These are phyloP conservation scores for Melanargia galathea DNA, from an alignment of 2,888 invertebrate genomes.

Conservation along the genomic window DNA sequence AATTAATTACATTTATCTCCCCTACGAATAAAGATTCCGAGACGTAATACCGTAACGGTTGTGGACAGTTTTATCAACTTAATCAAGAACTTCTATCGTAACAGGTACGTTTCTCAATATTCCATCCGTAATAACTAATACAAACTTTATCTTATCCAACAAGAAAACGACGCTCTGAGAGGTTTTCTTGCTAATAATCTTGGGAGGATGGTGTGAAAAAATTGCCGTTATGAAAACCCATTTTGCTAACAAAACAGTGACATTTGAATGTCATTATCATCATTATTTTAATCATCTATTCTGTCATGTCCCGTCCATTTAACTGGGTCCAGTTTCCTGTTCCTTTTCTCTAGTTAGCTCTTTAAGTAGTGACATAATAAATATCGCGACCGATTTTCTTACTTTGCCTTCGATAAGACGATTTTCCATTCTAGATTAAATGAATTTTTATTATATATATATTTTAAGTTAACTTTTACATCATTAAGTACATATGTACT, in stretches of 20 bases:
- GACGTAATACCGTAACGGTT: constrained; percentile 14
- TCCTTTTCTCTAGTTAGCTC: not conserved
- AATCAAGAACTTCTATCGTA: constrained; percentile 24
- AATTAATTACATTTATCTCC: constrained; percentile 7
- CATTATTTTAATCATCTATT: constrained; percentile 1
- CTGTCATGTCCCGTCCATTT: constrained; percentile 7
- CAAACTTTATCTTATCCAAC: constrained; percentile 9
- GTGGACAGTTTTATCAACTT: constrained; percentile 21
- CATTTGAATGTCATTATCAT: constrained; percentile 10
- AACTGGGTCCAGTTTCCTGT: constrained; percentile 9
- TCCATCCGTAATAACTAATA: constrained; percentile 15
- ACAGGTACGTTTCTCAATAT: constrained; percentile 18
- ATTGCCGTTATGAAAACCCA: not conserved
- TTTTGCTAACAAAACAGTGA: not conserved
- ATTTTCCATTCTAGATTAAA: no score
- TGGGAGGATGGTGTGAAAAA: not conserved
- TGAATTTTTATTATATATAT: no score
- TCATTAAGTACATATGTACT: no score
- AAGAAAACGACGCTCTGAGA: not conserved
- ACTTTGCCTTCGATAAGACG: no score
- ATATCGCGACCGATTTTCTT: no score
- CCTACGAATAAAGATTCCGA: constrained; percentile 2
- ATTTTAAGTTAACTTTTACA: no score
- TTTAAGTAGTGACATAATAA: not conserved
- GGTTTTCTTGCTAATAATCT: not conserved